phyloP scores from a whole-genome alignment of 2,113 vertebrate genomes.

The Caloenas nicobarica region DNA sequence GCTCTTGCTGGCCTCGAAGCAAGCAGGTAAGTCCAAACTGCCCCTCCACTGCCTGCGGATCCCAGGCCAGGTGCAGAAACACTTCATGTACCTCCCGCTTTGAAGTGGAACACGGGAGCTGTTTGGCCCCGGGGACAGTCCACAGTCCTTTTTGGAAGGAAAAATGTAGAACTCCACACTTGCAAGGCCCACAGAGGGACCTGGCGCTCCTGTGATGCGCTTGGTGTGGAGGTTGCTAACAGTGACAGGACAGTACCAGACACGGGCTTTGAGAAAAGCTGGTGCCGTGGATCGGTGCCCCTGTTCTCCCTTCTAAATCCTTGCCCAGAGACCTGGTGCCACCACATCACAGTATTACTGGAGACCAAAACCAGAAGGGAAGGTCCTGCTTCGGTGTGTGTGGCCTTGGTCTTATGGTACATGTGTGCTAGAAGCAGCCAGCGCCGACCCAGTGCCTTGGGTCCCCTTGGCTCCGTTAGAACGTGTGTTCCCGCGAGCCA shows the following conservation, averaged over 20 bases:
- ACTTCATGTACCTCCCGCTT: neutral
- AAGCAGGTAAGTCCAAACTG: neutral
- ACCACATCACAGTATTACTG: no score
- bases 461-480: neutral
- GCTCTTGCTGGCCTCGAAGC: neutral
- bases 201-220: neutral
- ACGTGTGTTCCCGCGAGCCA: fast-evolving
- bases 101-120: neutral
- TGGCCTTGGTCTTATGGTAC: neutral
- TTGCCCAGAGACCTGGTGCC: neutral
- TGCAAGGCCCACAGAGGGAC: fast-evolving
- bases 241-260: neutral
- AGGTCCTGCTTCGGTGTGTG: neutral
- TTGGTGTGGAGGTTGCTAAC: neutral
- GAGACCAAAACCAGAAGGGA: neutral
- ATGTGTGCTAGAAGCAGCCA: neutral
- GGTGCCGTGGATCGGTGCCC: neutral
- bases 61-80: neutral
- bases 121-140: neutral
- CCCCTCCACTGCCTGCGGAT: neutral
- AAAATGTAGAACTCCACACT: neutral
- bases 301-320: neutral
- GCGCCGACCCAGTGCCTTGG: neutral
- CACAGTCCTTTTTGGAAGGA: neutral
- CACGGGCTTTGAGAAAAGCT: neutral